These are phyloP conservation scores for Drosophila sordidula DNA, from an alignment of 2,888 invertebrate species.

Conservation along the genomic window DNA sequence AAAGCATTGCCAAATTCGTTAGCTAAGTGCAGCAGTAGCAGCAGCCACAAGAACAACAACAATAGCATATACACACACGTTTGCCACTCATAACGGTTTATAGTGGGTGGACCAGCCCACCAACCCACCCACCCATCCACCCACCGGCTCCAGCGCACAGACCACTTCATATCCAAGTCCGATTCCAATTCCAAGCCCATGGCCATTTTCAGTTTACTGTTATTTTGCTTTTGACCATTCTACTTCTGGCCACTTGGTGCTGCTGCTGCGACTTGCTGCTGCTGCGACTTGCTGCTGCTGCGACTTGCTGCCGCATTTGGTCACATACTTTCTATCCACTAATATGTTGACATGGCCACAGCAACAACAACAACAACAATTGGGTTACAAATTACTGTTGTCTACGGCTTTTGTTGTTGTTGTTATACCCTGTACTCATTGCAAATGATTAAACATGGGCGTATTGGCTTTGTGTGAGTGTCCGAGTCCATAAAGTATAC, in stretches of 20 bases:
- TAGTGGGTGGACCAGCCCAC: not conserved
- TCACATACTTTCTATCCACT: conserved; percentile 71
- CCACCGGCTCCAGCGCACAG: conserved; percentile 2
- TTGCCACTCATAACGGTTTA: not conserved
- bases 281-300: conserved; percentile 2
- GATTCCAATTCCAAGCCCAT: conserved; percentile 10
- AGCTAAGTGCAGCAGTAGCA: not conserved
- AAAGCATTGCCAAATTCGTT: not conserved
- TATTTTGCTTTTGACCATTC: conserved; percentile 4
- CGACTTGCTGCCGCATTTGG: conserved; percentile 48
- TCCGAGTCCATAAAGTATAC: no score
- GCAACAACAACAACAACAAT: conserved; percentile 26
- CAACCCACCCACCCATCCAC: not conserved
- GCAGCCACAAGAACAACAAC: not conserved
- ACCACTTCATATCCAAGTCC: not conserved
- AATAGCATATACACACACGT: no score
- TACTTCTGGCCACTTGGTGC: conserved; percentile 6
- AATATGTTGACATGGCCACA: conserved; percentile 42
- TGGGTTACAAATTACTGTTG: conserved; percentile 50
- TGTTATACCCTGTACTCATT: not conserved
- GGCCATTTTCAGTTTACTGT: conserved; percentile 24
- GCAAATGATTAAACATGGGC: no score
- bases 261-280: conserved; percentile 16
- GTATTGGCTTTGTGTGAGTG: no score
- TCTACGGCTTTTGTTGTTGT: conserved; percentile 7